A percentile compares a stretch with the other conserved stretches of the same genome.
These are phyloP conservation scores for Eugnorisma glareosa DNA, from an alignment of 2,888 invertebrate genomes.

Conservation along the genomic window DNA sequence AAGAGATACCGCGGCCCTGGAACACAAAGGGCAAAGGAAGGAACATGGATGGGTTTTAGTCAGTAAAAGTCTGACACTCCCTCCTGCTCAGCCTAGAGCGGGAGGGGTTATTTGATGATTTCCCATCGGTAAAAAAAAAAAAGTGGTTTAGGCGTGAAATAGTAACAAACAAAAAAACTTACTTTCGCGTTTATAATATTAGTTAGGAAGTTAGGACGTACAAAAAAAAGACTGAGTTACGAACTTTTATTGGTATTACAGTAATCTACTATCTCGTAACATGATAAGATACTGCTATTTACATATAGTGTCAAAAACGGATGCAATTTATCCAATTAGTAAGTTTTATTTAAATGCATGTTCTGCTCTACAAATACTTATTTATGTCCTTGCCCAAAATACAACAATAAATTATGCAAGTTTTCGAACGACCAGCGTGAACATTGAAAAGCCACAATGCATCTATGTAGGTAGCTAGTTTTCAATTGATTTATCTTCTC, in stretches of 20 bases:
- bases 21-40: too few species aligned
- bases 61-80: too few species aligned
- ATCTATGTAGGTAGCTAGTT: not conserved
- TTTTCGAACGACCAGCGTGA: conserved; percentile 11
- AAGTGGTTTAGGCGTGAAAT: too few species aligned
- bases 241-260: not conserved
- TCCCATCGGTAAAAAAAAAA: too few species aligned
- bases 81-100: too few species aligned
- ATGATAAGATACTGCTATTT: not conserved
- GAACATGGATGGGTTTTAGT: too few species aligned
- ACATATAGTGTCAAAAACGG: not conserved
- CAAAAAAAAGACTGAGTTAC: not conserved
- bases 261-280: not conserved
- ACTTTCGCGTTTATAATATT: too few species aligned
- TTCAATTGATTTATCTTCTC: not conserved
- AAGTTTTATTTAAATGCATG: not conserved
- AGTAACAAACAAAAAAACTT: too few species aligned
- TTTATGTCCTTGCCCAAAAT: not conserved
- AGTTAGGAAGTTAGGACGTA: too few species aligned
- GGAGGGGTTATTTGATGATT: too few species aligned
- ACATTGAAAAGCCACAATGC: conserved; percentile 23
- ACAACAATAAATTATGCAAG: conserved; percentile 20
- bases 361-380: conserved; percentile 11
- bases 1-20: too few species aligned
- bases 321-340: not conserved